Percentiles rank a stretch among this genome's conserved stretches.
Conservation (phyloP, 2,113 vertebrate species). For the Aythya baeri region DNA sequence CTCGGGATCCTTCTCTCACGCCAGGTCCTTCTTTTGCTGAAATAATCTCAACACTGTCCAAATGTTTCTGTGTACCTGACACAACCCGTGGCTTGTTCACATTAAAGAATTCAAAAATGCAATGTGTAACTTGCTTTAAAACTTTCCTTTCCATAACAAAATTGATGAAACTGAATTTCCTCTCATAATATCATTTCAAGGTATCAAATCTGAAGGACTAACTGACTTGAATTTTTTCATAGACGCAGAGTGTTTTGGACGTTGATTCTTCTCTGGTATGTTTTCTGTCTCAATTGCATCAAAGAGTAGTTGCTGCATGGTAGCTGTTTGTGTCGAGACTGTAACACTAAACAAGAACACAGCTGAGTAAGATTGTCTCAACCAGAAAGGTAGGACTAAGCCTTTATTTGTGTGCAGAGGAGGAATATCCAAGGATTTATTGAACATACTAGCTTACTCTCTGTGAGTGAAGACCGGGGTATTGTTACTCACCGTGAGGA, state of each 20-base stretch:
- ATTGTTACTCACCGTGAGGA: background rate
- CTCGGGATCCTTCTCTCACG: background rate
- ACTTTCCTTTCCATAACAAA: background rate
- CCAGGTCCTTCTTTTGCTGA: background rate
- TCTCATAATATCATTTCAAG: background rate
- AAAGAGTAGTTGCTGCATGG: background rate
- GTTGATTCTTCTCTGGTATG: fast-evolving
- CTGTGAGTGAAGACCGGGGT: background rate
- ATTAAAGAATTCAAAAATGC: background rate
- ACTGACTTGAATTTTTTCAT: background rate
- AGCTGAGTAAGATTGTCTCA: background rate
- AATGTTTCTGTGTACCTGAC: background rate
- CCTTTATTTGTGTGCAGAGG: background rate
- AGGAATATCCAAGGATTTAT: background rate
- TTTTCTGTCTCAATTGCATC: fast-evolving
- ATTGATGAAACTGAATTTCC: background rate
- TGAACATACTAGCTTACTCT: fast-evolving
- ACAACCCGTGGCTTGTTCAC: background rate
- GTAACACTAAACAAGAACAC: background rate
- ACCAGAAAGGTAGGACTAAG: background rate
- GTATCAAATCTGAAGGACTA: background rate
- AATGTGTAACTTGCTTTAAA: background rate
- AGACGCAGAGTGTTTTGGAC: background rate
- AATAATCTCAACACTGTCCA: background rate
- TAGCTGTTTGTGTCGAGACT: background rate